Conservation (phyloP, 2,888 invertebrate genomes). For the Nemotelus pantherinus region DNA sequence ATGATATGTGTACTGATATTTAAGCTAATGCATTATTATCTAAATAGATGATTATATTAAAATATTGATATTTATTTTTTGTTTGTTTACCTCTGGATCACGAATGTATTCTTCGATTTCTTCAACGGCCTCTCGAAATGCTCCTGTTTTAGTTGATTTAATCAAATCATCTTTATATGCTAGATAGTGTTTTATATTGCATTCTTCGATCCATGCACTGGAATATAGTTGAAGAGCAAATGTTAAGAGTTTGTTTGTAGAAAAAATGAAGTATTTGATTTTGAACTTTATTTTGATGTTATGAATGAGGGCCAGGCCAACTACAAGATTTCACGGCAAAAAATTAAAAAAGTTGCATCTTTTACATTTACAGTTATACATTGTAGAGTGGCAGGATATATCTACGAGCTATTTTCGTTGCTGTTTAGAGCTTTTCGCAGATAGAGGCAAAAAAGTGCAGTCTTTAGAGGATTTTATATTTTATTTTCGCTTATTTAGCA, state of each 20-base stretch:
- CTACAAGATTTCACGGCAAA: not conserved
- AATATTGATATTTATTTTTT: not conserved
- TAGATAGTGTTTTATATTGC: slow-evolving; percentile 82
- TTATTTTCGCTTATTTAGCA: too few species aligned
- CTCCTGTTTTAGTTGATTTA: slow-evolving; percentile 77
- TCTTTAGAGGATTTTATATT: too few species aligned
- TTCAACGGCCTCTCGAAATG: slow-evolving; percentile 81
- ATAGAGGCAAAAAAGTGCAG: too few species aligned
- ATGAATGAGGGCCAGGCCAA: not conserved
- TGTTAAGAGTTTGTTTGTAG: not conserved
- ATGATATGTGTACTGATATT: not conserved
- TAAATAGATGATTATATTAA: too few species aligned
- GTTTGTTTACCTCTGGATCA: slow-evolving; percentile 67
- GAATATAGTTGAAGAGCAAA: slow-evolving; percentile 51
- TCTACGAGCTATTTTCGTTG: too few species aligned
- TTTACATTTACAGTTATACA: too few species aligned
- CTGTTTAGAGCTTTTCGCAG: too few species aligned
- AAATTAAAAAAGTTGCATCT: too few species aligned
- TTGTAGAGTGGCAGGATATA: too few species aligned
- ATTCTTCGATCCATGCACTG: slow-evolving; percentile 91
- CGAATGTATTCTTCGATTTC: slow-evolving; percentile 83
- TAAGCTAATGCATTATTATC: not conserved
- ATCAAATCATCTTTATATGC: slow-evolving; percentile 81
- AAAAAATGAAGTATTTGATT: not conserved
- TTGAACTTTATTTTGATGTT: not conserved